These are phyloP conservation scores for Tipula unca DNA, from an alignment of 2,888 invertebrate genomes.

Conservation along the genomic window DNA sequence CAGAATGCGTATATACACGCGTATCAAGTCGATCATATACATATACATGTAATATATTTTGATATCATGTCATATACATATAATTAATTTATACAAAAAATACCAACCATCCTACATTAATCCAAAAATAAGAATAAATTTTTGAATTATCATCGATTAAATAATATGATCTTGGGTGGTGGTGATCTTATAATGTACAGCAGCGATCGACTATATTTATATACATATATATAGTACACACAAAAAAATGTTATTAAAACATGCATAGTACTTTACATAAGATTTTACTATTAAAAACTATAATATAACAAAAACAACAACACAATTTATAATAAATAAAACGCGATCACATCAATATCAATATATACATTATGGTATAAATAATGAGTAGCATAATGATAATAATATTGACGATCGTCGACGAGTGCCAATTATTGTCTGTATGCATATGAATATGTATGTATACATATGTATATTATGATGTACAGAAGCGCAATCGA, in stretches of 20 bases:
- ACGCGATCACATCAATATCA: not conserved
- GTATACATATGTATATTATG: not conserved
- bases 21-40: not conserved
- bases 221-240: not conserved
- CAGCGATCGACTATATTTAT: not conserved
- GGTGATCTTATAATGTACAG: not conserved
- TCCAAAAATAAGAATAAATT: not conserved
- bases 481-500: not conserved
- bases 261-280: not conserved
- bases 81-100: not conserved
- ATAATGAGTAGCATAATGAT: not conserved
- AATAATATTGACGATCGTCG: not conserved
- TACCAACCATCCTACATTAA: constrained; percentile 1
- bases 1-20: not conserved
- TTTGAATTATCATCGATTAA: constrained; percentile 3
- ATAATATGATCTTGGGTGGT: not conserved
- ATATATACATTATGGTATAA: not conserved
- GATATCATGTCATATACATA: not conserved
- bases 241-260: not conserved
- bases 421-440: not conserved
- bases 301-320: not conserved
- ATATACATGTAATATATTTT: too few relatives aligned
- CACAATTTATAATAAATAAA: not conserved
- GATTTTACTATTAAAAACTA: not conserved
- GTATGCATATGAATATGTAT: not conserved